These are phyloP conservation scores for Hozukius guyotensis DNA, from an alignment of 2,797 vertebrate species.

Conservation along the genomic window DNA sequence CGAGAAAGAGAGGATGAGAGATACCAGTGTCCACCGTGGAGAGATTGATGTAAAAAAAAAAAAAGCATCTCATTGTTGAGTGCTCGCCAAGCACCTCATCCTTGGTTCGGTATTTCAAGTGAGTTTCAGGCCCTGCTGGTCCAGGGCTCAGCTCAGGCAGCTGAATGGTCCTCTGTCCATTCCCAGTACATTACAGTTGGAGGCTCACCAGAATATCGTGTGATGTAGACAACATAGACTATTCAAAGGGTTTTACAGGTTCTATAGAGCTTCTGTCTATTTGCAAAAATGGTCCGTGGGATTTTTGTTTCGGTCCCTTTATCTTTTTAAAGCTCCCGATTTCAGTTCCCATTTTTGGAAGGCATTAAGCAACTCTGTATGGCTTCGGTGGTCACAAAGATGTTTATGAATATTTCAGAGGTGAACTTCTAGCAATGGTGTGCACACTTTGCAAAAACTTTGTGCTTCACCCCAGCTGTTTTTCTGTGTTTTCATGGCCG, in stretches of 20 bases:
- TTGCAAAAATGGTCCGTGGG: conserved; percentile 55
- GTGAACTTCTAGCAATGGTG: conserved; percentile 53
- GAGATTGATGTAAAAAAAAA: conserved; percentile 22
- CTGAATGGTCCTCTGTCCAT: conserved; percentile 69
- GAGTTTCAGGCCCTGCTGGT: conserved; percentile 77
- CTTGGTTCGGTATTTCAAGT: conserved; percentile 46
- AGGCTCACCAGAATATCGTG: conserved; percentile 49
- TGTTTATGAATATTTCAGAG: conserved; percentile 73
- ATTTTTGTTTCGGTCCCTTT: conserved; percentile 51
- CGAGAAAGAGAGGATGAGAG: conserved; percentile 33
- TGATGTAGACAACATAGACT: conserved; percentile 50
- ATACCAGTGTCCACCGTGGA: conserved; percentile 66
- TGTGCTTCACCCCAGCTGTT: conserved; percentile 62
- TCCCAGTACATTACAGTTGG: conserved; percentile 48
- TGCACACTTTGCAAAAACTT: conserved; percentile 55
- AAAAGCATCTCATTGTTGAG: conserved; percentile 46
- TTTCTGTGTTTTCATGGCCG: conserved; percentile 40
- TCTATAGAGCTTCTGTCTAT: conserved; percentile 60
- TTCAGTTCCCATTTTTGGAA: conserved; percentile 60
- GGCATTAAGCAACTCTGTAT: conserved; percentile 48
- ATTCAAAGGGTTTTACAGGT: conserved; percentile 69
- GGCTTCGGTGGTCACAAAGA: conserved; percentile 54
- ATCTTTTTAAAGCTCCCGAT: conserved; percentile 38
- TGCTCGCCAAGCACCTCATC: conserved; percentile 46
- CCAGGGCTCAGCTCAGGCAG: conserved; percentile 78